Conservation (phyloP, 2,888 invertebrate genomes). For the Amiota communis region DNA sequence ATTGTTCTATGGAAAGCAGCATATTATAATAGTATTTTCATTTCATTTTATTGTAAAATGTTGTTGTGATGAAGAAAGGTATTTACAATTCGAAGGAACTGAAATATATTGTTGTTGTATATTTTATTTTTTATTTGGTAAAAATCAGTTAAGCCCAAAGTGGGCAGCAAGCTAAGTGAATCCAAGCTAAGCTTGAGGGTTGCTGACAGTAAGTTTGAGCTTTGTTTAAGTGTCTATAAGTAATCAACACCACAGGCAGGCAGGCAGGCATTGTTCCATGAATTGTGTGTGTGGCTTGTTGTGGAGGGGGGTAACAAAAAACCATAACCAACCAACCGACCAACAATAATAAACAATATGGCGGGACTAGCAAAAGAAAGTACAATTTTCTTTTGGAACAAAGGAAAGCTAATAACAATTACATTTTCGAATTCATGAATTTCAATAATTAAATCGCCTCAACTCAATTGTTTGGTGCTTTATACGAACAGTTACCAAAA, state of each 20-base stretch:
- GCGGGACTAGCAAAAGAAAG: not conserved
- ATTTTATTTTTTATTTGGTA: no score
- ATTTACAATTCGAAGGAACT: no score
- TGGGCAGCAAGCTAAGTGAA: not conserved
- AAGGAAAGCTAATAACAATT: not conserved
- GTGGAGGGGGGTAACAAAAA: not conserved
- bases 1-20: no score
- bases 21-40: no score
- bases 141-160: not conserved
- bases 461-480: no score
- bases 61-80: no score
- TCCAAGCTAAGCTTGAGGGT: not conserved
- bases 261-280: not conserved
- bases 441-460: no score
- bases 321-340: not conserved
- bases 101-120: no score
- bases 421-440: not conserved
- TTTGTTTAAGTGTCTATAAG: not conserved
- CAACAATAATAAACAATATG: constrained; percentile 3
- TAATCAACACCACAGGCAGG: constrained; percentile 2
- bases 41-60: no score
- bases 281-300: not conserved
- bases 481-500: no score
- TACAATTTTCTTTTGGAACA: not conserved
- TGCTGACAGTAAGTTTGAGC: constrained; percentile 9